Percentiles rank a stretch among this genome's conserved stretches.
phyloP scores from a whole-genome alignment of 2,113 vertebrate species.

The Arothron firmamentum region DNA sequence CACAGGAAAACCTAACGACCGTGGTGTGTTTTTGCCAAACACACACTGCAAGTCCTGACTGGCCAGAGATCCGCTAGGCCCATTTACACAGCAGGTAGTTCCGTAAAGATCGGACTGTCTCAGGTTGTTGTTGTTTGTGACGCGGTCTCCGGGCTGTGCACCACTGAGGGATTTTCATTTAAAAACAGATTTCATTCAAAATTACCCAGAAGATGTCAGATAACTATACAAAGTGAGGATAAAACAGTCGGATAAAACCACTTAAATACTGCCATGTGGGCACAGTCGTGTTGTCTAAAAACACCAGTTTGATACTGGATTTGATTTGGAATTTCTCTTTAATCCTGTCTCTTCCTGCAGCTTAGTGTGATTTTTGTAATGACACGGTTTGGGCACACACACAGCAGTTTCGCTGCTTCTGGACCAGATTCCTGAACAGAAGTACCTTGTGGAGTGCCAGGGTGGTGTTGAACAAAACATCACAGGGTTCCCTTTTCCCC shows the following conservation, averaged over 20 bases:
- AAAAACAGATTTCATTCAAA: no score
- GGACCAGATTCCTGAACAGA: not conserved
- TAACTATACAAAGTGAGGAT: no score
- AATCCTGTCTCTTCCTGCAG: no score
- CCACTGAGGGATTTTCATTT: not conserved
- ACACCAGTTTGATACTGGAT: no score
- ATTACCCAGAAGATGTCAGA: no score
- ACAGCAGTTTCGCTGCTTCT: no score
- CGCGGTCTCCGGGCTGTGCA: not conserved
- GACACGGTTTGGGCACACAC: no score
- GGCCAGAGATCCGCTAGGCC: constrained; percentile 31
- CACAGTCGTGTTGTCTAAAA: no score
- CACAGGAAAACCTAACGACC: constrained; percentile 12
- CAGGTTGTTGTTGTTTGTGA: constrained; percentile 16
- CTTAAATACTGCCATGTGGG: no score
- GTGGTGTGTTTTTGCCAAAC: constrained; percentile 14
- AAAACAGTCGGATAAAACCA: no score
- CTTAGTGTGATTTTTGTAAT: no score
- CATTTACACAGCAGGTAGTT: constrained; percentile 19
- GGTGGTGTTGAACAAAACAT: constrained; percentile 71
- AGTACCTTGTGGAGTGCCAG: constrained; percentile 90
- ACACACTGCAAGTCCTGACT: constrained; percentile 37
- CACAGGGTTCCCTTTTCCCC: constrained; percentile 72
- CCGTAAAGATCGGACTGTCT: constrained; percentile 15
- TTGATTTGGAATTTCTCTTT: no score